Evolutionary conservation across 2,888 invertebrate species (phyloP), one percentile per base, ranked within the genome.

Genomic region (Augochlorella aurata): DNA sequence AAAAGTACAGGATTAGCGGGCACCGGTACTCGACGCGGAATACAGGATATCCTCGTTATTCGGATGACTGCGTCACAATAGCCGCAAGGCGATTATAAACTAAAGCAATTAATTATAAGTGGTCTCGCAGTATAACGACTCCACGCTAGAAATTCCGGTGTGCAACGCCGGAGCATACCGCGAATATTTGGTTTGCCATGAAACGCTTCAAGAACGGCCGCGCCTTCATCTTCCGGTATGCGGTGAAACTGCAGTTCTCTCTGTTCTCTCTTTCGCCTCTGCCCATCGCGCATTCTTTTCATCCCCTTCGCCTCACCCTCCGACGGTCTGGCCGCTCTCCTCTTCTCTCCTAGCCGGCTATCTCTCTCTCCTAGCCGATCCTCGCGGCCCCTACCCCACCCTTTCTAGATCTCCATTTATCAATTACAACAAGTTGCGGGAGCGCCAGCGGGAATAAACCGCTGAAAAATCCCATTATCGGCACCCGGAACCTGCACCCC

Each of bases 81-180:
- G 87, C 87, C 85, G 73, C 89, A 88, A 90, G 88, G 87, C 87
- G 90, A 90, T 91, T 91, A 91, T 91, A 90, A 92, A 91, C 91
- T 91, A 88, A 87, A 88, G 89, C 90, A 89, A 92, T 92, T 92
- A 90, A 91, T 91, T 91, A 89, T 89, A 88, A 89, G 90, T 88
- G 86, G 87, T 87, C 86, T 82, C 81, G 82, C 82, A 83, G 90
- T 84, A 88, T 88, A 90, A 89, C 88, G 89, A 90, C 88, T 90
- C 85, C 85, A 89, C 85, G 83, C 79, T 86, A 74, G 83, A 89
- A 89, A 91, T 91, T 90, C 90, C 90, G 74, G 72, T 70, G 83
- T 81, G 79, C 80, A 83, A 81, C 79, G 86, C 81, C 76, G 82
- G 63, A 82, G 89, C 90, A 91, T 92, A 87, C 91, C 89, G 78